phyloP scores from a whole-genome alignment of 2,113 vertebrate genomes.

The Indicator indicator region DNA sequence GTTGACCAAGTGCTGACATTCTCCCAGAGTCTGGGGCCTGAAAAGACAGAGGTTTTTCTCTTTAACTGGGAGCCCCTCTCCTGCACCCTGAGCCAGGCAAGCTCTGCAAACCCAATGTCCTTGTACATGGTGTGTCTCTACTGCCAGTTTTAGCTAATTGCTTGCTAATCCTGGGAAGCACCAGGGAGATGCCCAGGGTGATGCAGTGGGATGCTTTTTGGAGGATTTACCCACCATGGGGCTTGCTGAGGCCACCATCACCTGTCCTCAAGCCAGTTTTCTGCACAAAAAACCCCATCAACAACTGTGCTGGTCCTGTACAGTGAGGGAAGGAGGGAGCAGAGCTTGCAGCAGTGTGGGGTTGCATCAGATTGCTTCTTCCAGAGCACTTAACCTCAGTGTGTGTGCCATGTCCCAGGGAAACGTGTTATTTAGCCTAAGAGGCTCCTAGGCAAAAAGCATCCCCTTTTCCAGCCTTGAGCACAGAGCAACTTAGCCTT shows the following conservation, averaged over 20 bases:
- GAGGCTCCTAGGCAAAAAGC: not conserved
- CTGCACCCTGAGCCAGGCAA: not conserved
- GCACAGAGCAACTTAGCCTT: not conserved
- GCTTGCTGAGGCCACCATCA: not conserved
- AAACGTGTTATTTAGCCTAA: not conserved
- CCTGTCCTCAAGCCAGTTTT: not conserved
- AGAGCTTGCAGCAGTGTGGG: too few species aligned
- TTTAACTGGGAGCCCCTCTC: not conserved
- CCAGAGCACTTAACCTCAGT: not conserved
- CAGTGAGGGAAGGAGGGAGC: not conserved
- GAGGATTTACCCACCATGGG: rapidly evolving
- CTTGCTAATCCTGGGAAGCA: not conserved
- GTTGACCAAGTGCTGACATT: not conserved
- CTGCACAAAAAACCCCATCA: not conserved
- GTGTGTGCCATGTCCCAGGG: not conserved
- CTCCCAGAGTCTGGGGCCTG: rapidly evolving
- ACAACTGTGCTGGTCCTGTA: not conserved
- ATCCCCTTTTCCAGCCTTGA: not conserved
- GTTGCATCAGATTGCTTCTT: not conserved
- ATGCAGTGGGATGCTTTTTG: not conserved
- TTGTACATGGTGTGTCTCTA: rapidly evolving
- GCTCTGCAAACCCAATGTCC: not conserved
- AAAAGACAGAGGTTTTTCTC: not conserved
- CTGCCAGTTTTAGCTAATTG: not conserved
- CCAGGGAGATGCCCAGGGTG: not conserved